Evolutionary conservation across 2,113 vertebrate species (phyloP).

Genomic region (Neolamprologus sp.): DNA sequence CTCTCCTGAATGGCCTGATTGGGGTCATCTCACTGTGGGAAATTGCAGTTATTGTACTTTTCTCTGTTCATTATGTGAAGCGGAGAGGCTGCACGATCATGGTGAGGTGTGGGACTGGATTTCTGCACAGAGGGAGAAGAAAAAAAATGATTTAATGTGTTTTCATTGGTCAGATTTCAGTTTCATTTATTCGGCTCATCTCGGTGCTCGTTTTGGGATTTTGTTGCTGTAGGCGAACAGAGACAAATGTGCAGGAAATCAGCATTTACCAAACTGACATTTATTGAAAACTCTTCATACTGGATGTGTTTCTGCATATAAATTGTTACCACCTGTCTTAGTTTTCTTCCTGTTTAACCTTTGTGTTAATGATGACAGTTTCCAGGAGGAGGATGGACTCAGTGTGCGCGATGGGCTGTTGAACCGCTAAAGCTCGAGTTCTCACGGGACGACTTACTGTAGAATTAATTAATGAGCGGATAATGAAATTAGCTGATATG

Average conservation of each 20-base stretch:
- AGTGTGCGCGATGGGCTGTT: neutral
- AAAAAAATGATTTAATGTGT: neutral
- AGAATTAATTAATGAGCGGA: neutral
- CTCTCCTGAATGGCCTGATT: constrained; percentile 15
- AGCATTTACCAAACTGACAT: neutral
- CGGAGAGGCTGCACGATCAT: neutral
- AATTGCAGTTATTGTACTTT: constrained; percentile 29
- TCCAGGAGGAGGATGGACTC: neutral
- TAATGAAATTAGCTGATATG: neutral
- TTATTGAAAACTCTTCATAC: neutral
- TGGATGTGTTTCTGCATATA: neutral
- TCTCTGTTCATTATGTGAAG: neutral
- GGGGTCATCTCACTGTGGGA: constrained; percentile 31
- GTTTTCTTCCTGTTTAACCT: neutral
- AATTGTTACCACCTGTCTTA: neutral
- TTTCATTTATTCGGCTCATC: neutral
- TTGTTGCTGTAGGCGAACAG: neutral
- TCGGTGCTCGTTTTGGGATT: neutral
- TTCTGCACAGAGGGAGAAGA: neutral
- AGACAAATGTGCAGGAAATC: neutral
- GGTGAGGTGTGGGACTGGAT: neutral
- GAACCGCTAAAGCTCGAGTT: neutral
- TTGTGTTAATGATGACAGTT: neutral
- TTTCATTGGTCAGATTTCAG: neutral
- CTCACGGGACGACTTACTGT: neutral